Conservation (phyloP, 2,888 invertebrate genomes). For the Tolmerus cingulatus region DNA sequence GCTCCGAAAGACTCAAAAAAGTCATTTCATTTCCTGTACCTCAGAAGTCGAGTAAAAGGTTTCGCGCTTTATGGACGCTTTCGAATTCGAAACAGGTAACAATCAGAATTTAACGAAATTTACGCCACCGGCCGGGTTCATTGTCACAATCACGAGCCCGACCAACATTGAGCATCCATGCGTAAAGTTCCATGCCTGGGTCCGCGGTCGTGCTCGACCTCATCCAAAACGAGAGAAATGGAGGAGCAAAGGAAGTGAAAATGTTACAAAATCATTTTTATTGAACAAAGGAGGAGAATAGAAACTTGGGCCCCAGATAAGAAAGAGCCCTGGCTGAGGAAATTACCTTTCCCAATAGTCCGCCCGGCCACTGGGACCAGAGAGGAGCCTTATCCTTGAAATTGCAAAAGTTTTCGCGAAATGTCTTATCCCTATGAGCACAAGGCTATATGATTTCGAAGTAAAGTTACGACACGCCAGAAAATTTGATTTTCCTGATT, state of each 20-base stretch:
- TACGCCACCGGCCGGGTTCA: not conserved
- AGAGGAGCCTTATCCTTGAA: not conserved
- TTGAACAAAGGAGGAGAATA: not conserved
- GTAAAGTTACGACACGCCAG: not conserved
- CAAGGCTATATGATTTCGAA: not conserved
- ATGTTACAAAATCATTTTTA: not conserved
- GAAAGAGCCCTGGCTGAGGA: not conserved
- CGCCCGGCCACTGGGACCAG: not conserved
- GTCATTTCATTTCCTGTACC: not conserved
- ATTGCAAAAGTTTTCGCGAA: not conserved
- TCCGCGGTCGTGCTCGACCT: not conserved
- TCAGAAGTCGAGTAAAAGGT: not conserved
- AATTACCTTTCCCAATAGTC: not conserved
- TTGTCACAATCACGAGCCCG: not conserved
- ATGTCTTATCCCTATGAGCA: not conserved
- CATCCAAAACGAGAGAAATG: not conserved
- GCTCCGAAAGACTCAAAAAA: not conserved
- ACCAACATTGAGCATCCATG: not conserved
- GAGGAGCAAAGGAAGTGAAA: not conserved
- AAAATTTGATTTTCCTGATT: not conserved
- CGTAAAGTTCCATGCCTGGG: not conserved
- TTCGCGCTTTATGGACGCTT: not conserved
- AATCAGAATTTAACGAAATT: not conserved
- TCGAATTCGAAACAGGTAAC: slow-evolving; percentile 18
- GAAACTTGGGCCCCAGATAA: not conserved